These are phyloP conservation scores for Fistularia commersonii DNA, from an alignment of 2,797 vertebrate genomes.

Conservation along the genomic window DNA sequence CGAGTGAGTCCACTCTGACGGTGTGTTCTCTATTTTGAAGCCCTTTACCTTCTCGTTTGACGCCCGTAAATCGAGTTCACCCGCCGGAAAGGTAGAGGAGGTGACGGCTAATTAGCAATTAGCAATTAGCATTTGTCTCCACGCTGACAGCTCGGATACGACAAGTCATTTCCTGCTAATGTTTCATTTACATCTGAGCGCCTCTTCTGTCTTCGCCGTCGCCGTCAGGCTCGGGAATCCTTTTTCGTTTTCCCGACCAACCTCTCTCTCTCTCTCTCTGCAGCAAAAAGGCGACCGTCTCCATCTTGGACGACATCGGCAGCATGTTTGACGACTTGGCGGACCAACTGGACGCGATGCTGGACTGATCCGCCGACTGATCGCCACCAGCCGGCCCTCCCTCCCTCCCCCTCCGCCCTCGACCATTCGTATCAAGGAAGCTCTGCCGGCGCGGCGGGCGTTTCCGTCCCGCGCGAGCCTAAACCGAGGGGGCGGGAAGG, in stretches of 20 bases:
- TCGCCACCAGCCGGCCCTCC: conserved; percentile 12
- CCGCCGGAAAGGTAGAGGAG: too few relatives aligned
- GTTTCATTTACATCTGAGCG: too few relatives aligned
- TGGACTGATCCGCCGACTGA: conserved; percentile 79
- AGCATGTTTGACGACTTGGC: conserved; percentile 98
- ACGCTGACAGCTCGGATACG: too few relatives aligned
- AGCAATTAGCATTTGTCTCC: too few relatives aligned
- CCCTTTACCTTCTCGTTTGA: too few relatives aligned
- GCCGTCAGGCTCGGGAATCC: too few relatives aligned
- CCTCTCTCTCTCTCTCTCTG: conserved; percentile 22
- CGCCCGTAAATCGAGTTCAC: too few relatives aligned
- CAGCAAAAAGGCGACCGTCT: conserved; percentile 86
- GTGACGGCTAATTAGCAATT: too few relatives aligned
- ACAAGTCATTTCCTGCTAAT: too few relatives aligned
- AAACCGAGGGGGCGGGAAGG: conserved; percentile 40
- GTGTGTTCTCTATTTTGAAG: too few relatives aligned
- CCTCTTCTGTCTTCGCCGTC: too few relatives aligned
- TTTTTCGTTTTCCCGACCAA: conserved; percentile 4
- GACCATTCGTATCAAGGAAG: conserved; percentile 30
- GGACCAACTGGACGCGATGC: conserved; percentile 95
- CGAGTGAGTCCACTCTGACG: too few relatives aligned
- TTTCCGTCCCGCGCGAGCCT: conserved; percentile 46
- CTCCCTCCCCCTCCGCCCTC: conserved; percentile 15
- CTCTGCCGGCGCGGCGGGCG: conserved; percentile 36
- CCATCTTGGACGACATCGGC: conserved; percentile 96